Percentiles rank a stretch among this genome's conserved stretches.
Evolutionary conservation across 2,113 vertebrate species (phyloP).

Genomic region (Drymodes brunneopygia): DNA sequence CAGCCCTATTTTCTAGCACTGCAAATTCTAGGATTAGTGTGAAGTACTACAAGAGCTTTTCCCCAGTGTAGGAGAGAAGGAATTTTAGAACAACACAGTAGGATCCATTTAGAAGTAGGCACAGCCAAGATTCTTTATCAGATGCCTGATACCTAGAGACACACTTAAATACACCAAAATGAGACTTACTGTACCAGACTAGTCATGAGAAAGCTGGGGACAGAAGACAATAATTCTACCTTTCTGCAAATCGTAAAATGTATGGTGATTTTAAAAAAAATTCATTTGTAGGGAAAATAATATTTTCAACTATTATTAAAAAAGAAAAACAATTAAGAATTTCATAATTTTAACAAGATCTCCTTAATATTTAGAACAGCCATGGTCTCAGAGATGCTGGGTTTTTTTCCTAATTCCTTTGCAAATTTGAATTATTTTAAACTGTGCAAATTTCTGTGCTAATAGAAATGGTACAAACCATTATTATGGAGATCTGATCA

Average conservation of each 20-base stretch:
- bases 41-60: neutral
- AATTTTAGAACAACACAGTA: neutral
- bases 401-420: neutral
- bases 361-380: neutral
- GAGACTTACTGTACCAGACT: neutral
- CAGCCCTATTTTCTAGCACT: neutral
- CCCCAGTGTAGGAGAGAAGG: neutral
- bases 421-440: neutral
- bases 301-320: neutral
- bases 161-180: neutral
- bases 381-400: neutral
- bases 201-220: neutral
- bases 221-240: neutral
- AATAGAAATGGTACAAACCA: neutral
- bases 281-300: neutral
- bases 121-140: neutral
- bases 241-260: neutral
- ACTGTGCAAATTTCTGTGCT: neutral
- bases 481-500: neutral
- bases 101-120: neutral
- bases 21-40: neutral
- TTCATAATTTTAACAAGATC: neutral
- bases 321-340: neutral
- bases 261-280: neutral
- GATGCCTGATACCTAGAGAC: neutral